Percentiles rank a stretch among this genome's conserved stretches.
phyloP scores from a whole-genome alignment of 2,888 invertebrate species.

The Chaetoderma sp. region DNA sequence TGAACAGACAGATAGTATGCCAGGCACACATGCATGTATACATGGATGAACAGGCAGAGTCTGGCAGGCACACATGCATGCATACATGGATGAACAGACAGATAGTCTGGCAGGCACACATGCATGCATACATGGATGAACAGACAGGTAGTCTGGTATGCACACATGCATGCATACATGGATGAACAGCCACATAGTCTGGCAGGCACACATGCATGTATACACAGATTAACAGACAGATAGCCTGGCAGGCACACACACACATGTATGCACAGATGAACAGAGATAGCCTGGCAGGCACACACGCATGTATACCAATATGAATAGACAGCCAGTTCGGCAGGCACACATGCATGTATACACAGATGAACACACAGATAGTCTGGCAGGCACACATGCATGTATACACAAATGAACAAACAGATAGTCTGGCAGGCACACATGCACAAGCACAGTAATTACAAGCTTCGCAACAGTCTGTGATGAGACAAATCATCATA shows the following conservation, averaged over 20 bases:
- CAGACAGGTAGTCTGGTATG: neutral
- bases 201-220: neutral
- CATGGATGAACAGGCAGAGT: neutral
- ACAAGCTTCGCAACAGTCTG: too few relatives aligned
- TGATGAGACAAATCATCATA: too few relatives aligned
- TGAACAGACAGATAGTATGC: neutral
- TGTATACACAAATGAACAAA: neutral
- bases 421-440: neutral
- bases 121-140: neutral
- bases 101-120: neutral
- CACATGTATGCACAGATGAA: neutral
- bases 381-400: neutral
- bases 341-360: neutral
- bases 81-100: neutral
- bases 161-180: neutral
- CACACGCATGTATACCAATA: neutral
- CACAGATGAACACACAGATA: conserved; percentile 1
- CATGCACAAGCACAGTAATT: too few relatives aligned
- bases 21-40: neutral
- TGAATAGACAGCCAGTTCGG: neutral
- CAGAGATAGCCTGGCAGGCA: neutral
- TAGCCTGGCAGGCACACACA: neutral
- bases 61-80: neutral
- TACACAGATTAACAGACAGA: neutral
- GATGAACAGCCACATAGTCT: neutral